Evolutionary conservation across 2,113 vertebrate genomes (phyloP).

Genomic region (human): GRCh38 chrX:95531001-95531500

Average conservation of each 20-base stretch:
- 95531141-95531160: not conserved
- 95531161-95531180: not conserved
- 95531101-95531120: not conserved
- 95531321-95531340: not conserved
- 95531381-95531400: not conserved
- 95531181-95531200: not conserved
- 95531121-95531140: not conserved
- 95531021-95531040: not conserved
- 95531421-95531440: not conserved
- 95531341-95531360: not conserved
- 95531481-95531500: not conserved
- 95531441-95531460: not conserved
- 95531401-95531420: not conserved
- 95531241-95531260: not conserved
- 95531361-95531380: not conserved
- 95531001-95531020: not conserved
- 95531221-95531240: not conserved
- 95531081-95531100: not conserved
- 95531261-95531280: not conserved
- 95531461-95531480: not conserved
- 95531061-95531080: not conserved
- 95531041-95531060: not conserved
- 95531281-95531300: not conserved
- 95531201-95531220: not conserved
- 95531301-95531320: not conserved